Evolutionary conservation across 2,797 vertebrate genomes (phyloP).

Genomic region (Spinus olivaceus): DNA sequence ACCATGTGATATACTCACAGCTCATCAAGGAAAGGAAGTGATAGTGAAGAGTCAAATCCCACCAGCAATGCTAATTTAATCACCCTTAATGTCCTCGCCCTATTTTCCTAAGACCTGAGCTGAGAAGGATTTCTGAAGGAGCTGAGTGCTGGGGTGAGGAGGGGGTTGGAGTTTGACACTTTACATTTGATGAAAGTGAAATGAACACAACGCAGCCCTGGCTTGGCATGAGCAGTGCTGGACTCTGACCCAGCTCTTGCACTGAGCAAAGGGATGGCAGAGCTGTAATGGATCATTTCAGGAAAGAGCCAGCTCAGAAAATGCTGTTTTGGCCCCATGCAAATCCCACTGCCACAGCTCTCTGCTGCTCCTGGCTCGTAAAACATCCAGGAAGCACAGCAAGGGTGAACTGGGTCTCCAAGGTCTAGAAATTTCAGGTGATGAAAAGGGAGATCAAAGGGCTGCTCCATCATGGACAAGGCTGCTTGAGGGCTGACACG

Average conservation of each 20-base stretch:
- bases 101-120: not conserved
- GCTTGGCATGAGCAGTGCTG: not conserved
- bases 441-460: not conserved
- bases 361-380: not conserved
- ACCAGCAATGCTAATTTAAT: not conserved
- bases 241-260: not conserved
- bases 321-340: accelerated
- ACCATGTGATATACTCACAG: accelerated
- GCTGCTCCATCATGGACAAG: not conserved
- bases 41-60: not conserved
- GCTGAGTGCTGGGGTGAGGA: not conserved
- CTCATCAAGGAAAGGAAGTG: not conserved
- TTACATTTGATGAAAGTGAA: not conserved
- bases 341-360: not conserved
- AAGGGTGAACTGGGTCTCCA: not conserved
- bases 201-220: not conserved
- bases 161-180: not conserved
- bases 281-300: not conserved
- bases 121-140: not conserved
- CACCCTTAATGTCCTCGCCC: not conserved
- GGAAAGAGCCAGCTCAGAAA: not conserved
- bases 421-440: not conserved
- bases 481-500: accelerated
- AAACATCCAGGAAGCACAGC: not conserved
- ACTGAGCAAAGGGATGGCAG: not conserved